Conservation (phyloP, 2,888 invertebrate species). For the Papilio gigon region DNA sequence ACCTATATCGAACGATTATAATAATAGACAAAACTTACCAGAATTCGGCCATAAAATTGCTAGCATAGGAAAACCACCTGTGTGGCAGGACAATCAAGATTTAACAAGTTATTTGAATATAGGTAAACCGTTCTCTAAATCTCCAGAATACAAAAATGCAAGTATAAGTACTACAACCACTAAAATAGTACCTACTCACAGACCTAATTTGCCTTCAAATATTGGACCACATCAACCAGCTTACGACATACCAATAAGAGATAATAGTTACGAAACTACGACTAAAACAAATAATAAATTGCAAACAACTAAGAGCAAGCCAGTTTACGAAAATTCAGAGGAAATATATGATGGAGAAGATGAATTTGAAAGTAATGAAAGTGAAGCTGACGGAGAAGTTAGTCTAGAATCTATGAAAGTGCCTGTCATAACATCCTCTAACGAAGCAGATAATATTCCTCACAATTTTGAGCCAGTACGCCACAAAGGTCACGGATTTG, state of each 20-base stretch:
- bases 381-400: slow-evolving; percentile 68
- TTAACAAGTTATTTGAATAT: slow-evolving; percentile 57
- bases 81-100: slow-evolving; percentile 57
- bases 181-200: slow-evolving; percentile 58
- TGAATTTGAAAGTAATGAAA: slow-evolving; percentile 56
- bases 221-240: slow-evolving; percentile 67
- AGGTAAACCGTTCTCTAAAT: slow-evolving; percentile 71
- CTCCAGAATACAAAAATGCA: slow-evolving; percentile 52
- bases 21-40: slow-evolving; percentile 59
- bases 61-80: slow-evolving; percentile 70
- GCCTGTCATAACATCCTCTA: slow-evolving; percentile 71
- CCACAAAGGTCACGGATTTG: slow-evolving; percentile 36
- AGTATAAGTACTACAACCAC: slow-evolving; percentile 50
- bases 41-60: slow-evolving; percentile 72
- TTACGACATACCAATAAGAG: slow-evolving; percentile 76
- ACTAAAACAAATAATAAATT: slow-evolving; percentile 48
- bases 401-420: slow-evolving; percentile 78
- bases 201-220: slow-evolving; percentile 65
- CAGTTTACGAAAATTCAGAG: slow-evolving; percentile 73
- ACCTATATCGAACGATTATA: slow-evolving; percentile 66
- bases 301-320: slow-evolving; percentile 57
- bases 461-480: slow-evolving; percentile 23
- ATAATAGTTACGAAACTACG: slow-evolving; percentile 70
- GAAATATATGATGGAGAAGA: slow-evolving; percentile 77
- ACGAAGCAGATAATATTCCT: slow-evolving; percentile 52